phyloP scores from a whole-genome alignment of 2,113 vertebrate genomes.

The Chauna torquata region DNA sequence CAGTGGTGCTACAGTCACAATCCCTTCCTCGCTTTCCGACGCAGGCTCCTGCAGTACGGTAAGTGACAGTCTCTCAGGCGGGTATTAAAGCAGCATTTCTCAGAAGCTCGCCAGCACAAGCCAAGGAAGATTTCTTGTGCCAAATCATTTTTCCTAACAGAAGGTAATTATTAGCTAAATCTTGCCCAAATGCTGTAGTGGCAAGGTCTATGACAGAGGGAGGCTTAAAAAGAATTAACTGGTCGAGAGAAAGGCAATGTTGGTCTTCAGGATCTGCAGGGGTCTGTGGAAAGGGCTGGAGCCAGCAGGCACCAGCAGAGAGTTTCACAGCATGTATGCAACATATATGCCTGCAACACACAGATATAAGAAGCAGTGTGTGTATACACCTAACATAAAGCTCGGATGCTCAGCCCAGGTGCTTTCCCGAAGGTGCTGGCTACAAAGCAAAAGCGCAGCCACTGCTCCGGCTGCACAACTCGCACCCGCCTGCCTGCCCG shows the following conservation, averaged over 20 bases:
- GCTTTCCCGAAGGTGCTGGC: not conserved
- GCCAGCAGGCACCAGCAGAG: not conserved
- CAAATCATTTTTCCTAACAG: constrained; percentile 63
- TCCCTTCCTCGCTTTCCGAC: not conserved
- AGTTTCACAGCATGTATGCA: not conserved
- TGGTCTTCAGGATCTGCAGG: not conserved
- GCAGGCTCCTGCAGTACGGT: not conserved
- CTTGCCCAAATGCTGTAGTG: constrained; percentile 46
- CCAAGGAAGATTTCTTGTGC: constrained; percentile 28
- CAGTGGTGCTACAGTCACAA: not conserved
- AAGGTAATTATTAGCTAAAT: constrained; percentile 70
- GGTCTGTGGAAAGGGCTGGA: not conserved
- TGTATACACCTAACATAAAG: rapidly evolving
- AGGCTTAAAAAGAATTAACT: constrained; percentile 58
- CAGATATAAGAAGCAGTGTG: not conserved
- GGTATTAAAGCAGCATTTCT: constrained; percentile 17
- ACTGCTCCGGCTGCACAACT: rapidly evolving
- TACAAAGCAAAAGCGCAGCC: not conserved
- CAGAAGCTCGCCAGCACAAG: constrained; percentile 24
- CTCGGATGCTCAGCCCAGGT: not conserved
- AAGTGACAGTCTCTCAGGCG: not conserved
- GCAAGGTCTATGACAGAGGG: constrained; percentile 34
- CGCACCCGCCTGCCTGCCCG: not conserved
- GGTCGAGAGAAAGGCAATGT: constrained; percentile 37
- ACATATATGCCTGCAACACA: too few relatives aligned